Evolutionary conservation across 2,113 vertebrate genomes (phyloP).

Genomic region (Rhynchopsitta pachyrhyncha): DNA sequence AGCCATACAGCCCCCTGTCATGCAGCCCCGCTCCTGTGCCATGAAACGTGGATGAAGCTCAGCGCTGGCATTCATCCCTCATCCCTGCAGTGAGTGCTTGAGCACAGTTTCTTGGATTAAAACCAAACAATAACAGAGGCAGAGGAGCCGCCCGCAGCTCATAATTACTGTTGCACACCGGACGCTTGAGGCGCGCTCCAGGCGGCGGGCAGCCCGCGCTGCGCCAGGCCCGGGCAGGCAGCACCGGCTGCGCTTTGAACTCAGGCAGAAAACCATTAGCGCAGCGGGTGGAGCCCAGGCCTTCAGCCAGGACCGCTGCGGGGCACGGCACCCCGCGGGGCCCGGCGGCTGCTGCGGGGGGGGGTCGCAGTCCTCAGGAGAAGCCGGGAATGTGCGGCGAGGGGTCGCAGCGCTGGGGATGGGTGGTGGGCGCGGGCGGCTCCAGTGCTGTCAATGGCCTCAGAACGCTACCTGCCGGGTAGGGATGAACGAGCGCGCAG

Average conservation of each 20-base stretch:
- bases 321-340: neutral
- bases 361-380: neutral
- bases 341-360: rapidly evolving
- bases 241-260: neutral
- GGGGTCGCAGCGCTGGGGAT: neutral
- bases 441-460: neutral
- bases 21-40: no score
- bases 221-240: neutral
- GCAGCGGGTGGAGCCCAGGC: neutral
- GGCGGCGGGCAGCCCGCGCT: neutral
- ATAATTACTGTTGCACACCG: neutral
- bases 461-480: neutral
- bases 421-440: neutral
- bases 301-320: neutral
- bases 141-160: neutral
- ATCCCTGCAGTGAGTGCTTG: neutral
- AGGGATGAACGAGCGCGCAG: neutral
- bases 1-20: no score
- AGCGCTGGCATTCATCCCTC: neutral
- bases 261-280: constrained; percentile 9
- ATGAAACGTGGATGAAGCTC: neutral
- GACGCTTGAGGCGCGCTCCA: neutral
- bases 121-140: neutral
- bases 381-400: neutral
- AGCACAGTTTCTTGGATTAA: neutral